Evolutionary conservation across 2,113 vertebrate genomes (phyloP).

Genomic region (Ellobius talpinus): DNA sequence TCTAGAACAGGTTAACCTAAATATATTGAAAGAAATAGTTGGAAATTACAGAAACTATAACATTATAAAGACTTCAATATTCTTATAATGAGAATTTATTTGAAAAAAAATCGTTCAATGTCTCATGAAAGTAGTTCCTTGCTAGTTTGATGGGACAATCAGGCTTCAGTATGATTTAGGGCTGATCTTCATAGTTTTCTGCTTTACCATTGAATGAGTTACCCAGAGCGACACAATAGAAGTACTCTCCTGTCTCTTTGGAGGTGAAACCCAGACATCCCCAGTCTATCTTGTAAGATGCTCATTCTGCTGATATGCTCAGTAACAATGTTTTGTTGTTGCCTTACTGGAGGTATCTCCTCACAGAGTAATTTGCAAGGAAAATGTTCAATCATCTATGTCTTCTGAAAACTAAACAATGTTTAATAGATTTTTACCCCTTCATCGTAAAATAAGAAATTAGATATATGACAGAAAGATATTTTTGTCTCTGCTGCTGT

Average conservation of each 20-base stretch:
- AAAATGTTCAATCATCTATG: neutral
- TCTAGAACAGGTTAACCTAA: neutral
- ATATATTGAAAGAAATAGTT: neutral
- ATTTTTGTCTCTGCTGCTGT: neutral
- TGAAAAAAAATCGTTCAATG: neutral
- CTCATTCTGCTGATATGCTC: neutral
- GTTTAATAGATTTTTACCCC: neutral
- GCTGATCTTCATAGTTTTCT: neutral
- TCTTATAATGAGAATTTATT: neutral
- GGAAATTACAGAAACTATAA: neutral
- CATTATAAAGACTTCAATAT: neutral
- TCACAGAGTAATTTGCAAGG: neutral
- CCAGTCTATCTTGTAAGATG: fast-evolving
- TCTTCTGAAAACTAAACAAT: neutral
- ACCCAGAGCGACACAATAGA: too few species aligned
- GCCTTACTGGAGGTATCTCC: neutral
- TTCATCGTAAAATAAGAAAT: neutral
- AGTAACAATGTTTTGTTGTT: neutral
- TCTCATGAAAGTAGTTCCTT: neutral
- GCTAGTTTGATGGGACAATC: neutral
- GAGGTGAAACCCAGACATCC: neutral
- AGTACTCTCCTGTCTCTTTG: neutral
- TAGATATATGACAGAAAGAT: neutral
- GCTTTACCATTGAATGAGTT: neutral
- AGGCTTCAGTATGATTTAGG: neutral